phyloP scores from a whole-genome alignment of 2,888 invertebrate species.

The Hydroisotoma schaefferi region DNA sequence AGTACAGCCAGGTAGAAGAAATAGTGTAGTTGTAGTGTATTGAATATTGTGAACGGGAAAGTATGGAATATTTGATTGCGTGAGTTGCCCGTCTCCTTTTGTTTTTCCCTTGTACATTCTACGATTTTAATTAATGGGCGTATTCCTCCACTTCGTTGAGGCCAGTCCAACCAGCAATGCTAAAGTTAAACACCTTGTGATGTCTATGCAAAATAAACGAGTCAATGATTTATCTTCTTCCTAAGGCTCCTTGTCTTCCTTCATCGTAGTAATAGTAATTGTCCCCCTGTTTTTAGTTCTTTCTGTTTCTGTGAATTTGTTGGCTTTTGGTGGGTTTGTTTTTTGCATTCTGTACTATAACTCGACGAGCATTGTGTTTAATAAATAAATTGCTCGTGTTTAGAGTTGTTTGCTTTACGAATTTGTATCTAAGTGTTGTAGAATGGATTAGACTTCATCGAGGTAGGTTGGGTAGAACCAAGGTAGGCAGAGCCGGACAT shows the following conservation, averaged over 20 bases:
- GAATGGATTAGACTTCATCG: no score
- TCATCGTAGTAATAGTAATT: neutral
- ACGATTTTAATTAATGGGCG: conserved; percentile 48
- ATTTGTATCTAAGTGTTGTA: no score
- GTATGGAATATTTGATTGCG: conserved; percentile 26
- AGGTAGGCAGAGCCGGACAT: no score
- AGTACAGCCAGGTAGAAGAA: neutral
- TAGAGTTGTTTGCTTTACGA: no score
- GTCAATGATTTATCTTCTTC: conserved; percentile 14
- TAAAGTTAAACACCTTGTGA: conserved; percentile 5
- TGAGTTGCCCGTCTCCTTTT: conserved; percentile 38
- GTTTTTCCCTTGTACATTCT: conserved; percentile 37
- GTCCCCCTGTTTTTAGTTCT: neutral
- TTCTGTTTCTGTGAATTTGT: neutral
- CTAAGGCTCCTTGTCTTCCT: neutral
- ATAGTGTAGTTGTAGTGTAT: conserved; percentile 7
- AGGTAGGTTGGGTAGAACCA: no score
- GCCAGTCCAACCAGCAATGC: no score
- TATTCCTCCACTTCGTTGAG: conserved; percentile 40
- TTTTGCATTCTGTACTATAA: no score
- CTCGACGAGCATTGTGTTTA: no score
- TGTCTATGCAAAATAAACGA: conserved; percentile 18
- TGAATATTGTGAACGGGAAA: conserved; percentile 8
- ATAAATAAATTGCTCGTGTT: no score
- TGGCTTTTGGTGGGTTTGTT: neutral